phyloP scores from a whole-genome alignment of 2,113 vertebrate genomes.

The Merops nubicus region DNA sequence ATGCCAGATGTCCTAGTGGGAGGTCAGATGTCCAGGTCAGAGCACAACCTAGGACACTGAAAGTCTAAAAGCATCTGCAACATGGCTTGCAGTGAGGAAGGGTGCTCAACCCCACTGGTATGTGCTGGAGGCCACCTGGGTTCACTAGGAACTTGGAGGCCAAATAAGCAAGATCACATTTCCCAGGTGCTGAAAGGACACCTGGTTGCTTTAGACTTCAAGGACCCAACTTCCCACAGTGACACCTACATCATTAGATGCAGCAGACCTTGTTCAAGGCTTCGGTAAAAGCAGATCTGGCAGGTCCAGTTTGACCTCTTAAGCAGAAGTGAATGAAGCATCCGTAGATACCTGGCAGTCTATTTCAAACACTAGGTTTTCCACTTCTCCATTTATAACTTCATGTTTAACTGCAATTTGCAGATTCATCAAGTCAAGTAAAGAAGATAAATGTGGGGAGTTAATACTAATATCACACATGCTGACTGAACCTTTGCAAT shows the following conservation, averaged over 20 bases:
- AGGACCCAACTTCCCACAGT: neutral
- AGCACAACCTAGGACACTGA: neutral
- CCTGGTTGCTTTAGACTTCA: neutral
- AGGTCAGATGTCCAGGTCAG: neutral
- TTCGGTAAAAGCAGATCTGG: neutral
- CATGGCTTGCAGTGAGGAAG: neutral
- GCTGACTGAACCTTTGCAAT: neutral
- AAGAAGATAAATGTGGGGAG: neutral
- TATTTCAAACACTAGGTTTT: neutral
- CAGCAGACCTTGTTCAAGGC: neutral
- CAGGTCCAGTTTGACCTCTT: neutral
- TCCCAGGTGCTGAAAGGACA: neutral
- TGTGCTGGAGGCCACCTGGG: neutral
- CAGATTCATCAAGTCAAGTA: neutral
- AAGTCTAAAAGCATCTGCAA: neutral
- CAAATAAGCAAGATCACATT: neutral
- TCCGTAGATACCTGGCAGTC: neutral
- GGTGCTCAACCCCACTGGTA: neutral
- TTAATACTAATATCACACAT: neutral
- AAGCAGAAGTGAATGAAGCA: neutral
- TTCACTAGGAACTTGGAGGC: neutral
- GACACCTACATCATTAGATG: neutral
- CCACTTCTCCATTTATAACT: neutral
- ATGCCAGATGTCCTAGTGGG: neutral
- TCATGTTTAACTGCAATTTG: neutral